Conservation (phyloP, 2,888 invertebrate species). For the Sussaba pulchella region DNA sequence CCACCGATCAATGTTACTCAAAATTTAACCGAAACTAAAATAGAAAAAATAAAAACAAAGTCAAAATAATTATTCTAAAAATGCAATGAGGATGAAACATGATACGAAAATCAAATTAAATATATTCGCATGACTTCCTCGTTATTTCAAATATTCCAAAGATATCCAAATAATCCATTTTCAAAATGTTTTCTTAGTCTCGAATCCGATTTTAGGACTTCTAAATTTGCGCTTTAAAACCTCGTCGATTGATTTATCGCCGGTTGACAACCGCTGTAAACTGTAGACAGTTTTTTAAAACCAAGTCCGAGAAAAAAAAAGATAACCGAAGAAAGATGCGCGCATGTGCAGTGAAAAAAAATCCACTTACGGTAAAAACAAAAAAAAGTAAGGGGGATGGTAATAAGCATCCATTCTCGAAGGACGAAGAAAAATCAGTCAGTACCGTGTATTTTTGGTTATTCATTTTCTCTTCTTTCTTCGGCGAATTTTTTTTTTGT, state of each 20-base stretch:
- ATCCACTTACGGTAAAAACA: slow-evolving; percentile 4
- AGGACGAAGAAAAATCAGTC: slow-evolving; percentile 11
- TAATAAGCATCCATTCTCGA: neutral
- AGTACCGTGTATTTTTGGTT: neutral
- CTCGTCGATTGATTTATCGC: slow-evolving; percentile 8
- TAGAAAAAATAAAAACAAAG: too few relatives aligned
- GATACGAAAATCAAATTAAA: neutral
- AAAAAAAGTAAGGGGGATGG: too few relatives aligned
- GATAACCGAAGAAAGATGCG: neutral
- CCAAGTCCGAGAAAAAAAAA: too few relatives aligned
- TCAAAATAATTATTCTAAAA: too few relatives aligned
- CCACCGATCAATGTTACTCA: too few relatives aligned
- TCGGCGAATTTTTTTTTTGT: slow-evolving; percentile 24
- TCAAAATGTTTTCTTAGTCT: too few relatives aligned
- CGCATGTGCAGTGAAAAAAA: slow-evolving; percentile 30
- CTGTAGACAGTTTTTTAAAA: neutral
- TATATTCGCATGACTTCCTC: too few relatives aligned
- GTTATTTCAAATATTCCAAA: too few relatives aligned
- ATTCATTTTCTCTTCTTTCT: neutral
- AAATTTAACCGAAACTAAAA: too few relatives aligned
- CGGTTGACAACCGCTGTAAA: slow-evolving; percentile 43
- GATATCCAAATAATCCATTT: too few relatives aligned
- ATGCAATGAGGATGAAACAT: neutral
- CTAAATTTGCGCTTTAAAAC: neutral
- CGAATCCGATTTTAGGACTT: neutral